phyloP scores from a whole-genome alignment of 2,888 invertebrate genomes.

The Alviniconcha strummeri region DNA sequence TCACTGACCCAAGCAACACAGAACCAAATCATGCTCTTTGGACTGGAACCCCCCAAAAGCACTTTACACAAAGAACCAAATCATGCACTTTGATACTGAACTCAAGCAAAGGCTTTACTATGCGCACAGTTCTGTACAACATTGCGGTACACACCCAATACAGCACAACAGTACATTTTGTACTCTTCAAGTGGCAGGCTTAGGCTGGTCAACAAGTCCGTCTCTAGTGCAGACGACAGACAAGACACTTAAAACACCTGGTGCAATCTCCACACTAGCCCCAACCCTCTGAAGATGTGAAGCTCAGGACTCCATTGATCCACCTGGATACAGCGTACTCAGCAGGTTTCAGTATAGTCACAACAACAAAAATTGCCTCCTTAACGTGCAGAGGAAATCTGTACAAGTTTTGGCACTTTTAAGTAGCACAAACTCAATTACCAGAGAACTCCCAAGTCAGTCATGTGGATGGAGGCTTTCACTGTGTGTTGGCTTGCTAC shows the following conservation, averaged over 20 bases:
- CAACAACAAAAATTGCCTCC: too few relatives aligned
- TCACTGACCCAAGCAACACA: too few relatives aligned
- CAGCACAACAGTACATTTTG: neutral
- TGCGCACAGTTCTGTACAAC: neutral
- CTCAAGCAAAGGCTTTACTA: constrained; percentile 5
- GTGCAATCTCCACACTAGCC: constrained; percentile 8
- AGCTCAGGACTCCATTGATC: too few relatives aligned
- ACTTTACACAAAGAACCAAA: neutral
- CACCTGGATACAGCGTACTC: too few relatives aligned
- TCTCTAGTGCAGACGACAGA: constrained; percentile 11
- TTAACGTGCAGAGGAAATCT: too few relatives aligned
- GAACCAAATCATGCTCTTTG: constrained; percentile 5
- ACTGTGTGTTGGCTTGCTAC: too few relatives aligned
- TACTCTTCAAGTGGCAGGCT: constrained; percentile 15
- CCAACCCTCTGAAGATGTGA: too few relatives aligned
- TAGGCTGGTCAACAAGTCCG: neutral
- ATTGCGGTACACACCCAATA: neutral
- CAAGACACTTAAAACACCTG: constrained; percentile 26
- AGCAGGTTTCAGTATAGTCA: too few relatives aligned
- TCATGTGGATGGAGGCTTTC: too few relatives aligned
- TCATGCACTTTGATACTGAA: neutral
- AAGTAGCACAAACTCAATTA: too few relatives aligned
- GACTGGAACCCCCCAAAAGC: neutral
- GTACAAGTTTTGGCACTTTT: too few relatives aligned
- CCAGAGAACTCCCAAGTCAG: too few relatives aligned